Evolutionary conservation across 2,888 invertebrate genomes (phyloP).

Genomic region (Hetaerina titia): DNA sequence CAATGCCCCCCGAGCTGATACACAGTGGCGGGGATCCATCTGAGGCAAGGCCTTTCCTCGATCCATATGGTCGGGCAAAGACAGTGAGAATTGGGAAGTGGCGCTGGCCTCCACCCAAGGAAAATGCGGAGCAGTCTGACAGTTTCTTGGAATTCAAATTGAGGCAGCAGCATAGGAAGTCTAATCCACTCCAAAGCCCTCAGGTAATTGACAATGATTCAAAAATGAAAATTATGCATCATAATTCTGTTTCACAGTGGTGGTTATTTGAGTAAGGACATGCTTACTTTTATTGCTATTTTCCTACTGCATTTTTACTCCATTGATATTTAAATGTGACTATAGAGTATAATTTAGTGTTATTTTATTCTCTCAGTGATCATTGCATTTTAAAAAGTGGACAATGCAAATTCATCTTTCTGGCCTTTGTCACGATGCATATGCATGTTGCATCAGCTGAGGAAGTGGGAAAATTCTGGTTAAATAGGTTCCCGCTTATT

Average conservation of each 20-base stretch:
- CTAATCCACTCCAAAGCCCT: slow-evolving; percentile 84
- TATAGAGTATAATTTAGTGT: too few species aligned
- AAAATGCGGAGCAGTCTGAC: slow-evolving; percentile 82
- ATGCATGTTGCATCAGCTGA: too few species aligned
- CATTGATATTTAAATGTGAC: too few species aligned
- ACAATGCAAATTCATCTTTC: too few species aligned
- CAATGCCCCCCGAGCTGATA: slow-evolving; percentile 84
- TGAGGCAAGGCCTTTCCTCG: slow-evolving; percentile 90
- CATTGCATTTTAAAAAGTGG: too few species aligned
- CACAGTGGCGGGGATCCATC: slow-evolving; percentile 83
- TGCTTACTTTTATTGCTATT: too few species aligned
- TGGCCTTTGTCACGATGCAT: too few species aligned
- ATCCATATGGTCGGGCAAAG: slow-evolving; percentile 95
- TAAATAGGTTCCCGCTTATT: too few species aligned
- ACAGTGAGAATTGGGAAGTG: slow-evolving; percentile 97
- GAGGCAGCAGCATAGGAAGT: slow-evolving; percentile 88
- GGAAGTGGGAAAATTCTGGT: too few species aligned
- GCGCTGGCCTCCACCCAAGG: slow-evolving; percentile 94
- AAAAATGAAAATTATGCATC: background rate
- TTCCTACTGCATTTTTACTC: too few species aligned
- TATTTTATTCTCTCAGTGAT: too few species aligned
- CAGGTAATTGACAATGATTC: slow-evolving; percentile 71
- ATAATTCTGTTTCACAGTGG: background rate
- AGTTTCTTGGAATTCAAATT: slow-evolving; percentile 92
- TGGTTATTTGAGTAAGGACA: too few species aligned